Evolutionary conservation across 2,797 vertebrate genomes (phyloP), one percentile per base, ranked within the genome.

Genomic region (Semotilus atromaculatus): DNA sequence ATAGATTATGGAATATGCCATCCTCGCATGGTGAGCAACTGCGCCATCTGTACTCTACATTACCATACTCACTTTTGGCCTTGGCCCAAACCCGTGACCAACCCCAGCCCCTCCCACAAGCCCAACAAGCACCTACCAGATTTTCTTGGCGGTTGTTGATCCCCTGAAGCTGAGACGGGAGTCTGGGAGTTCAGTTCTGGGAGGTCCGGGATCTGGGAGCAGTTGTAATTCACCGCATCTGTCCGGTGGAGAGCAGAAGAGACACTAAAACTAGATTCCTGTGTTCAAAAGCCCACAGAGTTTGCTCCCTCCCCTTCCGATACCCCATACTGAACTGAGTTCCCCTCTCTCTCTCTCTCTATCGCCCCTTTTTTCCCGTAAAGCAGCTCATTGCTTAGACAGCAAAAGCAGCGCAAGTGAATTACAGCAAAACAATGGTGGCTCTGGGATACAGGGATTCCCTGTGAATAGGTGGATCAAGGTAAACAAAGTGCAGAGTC

Each of bases 101-200:
- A 58, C 86, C 66, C 72, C 40, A 76, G 34, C 82, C 68, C 77
- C 86, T 73, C 74, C 64, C 85, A 83, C 38, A 66, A 80, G 68
- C 62, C 81, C 5, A 53, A 74, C 80, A 92, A 91, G 91, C 90
- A 97, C 97, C 97, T 97, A 99, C 97, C 97, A 92, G 97, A 93
- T 81, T 91, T 92, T 94, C 95, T 97, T 94, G 95, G 93, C 87
- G 92, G 91, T 92, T 94, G 83, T 91, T 95, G 92, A 93, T 95
- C 95, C 92, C 94, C 95, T 89, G 94, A 92, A 92, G 94, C 91
- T 83, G 93, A 90, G 88, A 94, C 93, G 89, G 90, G 80, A 93
- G 91, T 93, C 93, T 82, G 94, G 92, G 94, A 94, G 93, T 95
- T 93, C 90, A 94, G 92, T 90, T 95, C 92, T 91, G 95, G 91